Evolutionary conservation across 2,888 invertebrate genomes (phyloP).

Genomic region (Globia sparganii): DNA sequence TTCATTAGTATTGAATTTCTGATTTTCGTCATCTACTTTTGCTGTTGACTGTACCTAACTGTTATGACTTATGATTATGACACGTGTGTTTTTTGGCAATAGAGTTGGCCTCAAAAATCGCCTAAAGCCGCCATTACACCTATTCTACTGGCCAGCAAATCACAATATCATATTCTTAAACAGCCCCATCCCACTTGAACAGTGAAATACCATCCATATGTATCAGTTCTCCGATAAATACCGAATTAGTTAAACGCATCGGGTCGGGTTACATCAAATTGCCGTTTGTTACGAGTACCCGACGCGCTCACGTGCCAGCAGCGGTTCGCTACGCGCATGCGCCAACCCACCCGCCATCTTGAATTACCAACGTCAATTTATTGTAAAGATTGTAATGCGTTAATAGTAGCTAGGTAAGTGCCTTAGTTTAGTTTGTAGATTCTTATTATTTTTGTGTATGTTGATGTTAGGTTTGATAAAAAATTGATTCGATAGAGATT

Average conservation of each 20-base stretch:
- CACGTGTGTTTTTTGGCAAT: not conserved
- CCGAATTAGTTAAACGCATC: slow-evolving; percentile 64
- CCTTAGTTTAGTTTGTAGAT: not conserved
- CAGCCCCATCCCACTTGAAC: slow-evolving; percentile 37
- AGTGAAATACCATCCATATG: slow-evolving; percentile 41
- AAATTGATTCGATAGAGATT: not conserved
- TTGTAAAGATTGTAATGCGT: slow-evolving; percentile 34
- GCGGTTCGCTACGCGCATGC: slow-evolving; percentile 61
- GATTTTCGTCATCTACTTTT: too few relatives aligned
- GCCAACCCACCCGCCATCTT: slow-evolving; percentile 69
- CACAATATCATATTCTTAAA: slow-evolving; percentile 48
- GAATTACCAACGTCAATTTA: slow-evolving; percentile 58
- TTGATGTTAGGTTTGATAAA: not conserved
- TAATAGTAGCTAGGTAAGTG: too few relatives aligned
- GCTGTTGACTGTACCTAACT: too few relatives aligned
- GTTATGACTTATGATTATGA: too few relatives aligned
- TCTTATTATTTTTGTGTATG: not conserved
- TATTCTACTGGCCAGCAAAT: slow-evolving; percentile 25
- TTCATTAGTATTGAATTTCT: too few relatives aligned
- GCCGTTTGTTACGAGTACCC: slow-evolving; percentile 64
- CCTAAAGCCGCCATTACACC: not conserved
- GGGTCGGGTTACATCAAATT: slow-evolving; percentile 66
- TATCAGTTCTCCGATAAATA: slow-evolving; percentile 63
- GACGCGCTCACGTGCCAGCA: slow-evolving; percentile 58
- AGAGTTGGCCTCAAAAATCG: not conserved